Base-by-base conservation (phyloP, 1,140 invertebrate genomes). In the Piezodorus guildinii region DNA sequence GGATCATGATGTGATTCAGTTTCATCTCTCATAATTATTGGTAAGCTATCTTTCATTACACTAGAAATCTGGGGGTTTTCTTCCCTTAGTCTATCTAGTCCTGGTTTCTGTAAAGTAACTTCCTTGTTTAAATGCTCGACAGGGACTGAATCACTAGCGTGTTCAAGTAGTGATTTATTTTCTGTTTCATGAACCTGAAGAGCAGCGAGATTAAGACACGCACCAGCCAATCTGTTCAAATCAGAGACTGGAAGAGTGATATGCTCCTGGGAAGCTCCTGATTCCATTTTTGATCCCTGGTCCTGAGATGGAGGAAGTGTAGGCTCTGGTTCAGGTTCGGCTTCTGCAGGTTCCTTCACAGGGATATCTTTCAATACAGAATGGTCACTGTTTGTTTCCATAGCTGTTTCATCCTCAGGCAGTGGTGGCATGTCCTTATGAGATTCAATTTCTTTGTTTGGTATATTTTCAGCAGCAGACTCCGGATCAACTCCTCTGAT, bases 211-310 rank as follows among this genome's bases (percentile, higher is more conserved):
- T 46, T 21, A 49, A 45, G n/a, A 10, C 16, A 19, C 5, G 16
- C 54, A 19, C 25, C 54, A 58, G 19, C 21, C 8, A 23, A n/a
- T 30, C 21, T 23, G 12, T 25, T 59, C 59, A 49, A 44, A 21
- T 54, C 62, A 56, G 21, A 30, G 10, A 44, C 34, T 62, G 62
- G 45, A 61, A n/a, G 14, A 8, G 21, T n/a, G 45, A 62, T 15
- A 8, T 60, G 23, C n/a, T 60, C 58, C 5, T 3, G n/a, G 5
- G 17, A 17, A 30, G 60, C n/a, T 23, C 21, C 43, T 49, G 19
- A 21, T 30, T 46, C 39, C 21, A 23, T 60, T 39, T 30, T 30
- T 34, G 19, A n/a, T 60, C 16, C 19, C 39, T 39, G 59, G 43
- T 60, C 21, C 10, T 21, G 21, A 21, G 19, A 17, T 21, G 56